A percentile compares a stretch with the other conserved stretches of the same genome.
Evolutionary conservation across 1,140 invertebrate species (phyloP).

Genomic region (Drosophila lacteicornis): DNA sequence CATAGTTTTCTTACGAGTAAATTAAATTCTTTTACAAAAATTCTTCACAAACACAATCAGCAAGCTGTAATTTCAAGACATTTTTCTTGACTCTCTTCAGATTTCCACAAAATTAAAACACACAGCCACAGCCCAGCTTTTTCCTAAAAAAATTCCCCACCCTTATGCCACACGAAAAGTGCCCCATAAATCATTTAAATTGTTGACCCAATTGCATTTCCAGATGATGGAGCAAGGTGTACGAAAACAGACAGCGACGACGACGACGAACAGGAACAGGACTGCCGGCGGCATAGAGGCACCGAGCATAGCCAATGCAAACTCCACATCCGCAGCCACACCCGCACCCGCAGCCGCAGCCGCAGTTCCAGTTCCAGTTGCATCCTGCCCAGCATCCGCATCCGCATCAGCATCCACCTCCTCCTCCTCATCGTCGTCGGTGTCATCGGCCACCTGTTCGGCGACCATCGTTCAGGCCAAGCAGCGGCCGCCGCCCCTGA

Average conservation of each 20-base stretch:
- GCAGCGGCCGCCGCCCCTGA: conserved; percentile 74
- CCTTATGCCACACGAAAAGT: not conserved
- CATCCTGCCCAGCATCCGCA: conserved; percentile 17
- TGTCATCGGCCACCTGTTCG: conserved; percentile 68
- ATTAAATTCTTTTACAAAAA: too few species aligned
- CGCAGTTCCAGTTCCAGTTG: conserved; percentile 12
- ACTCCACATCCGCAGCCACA: conserved; percentile 17
- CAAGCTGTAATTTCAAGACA: not conserved
- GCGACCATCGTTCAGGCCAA: conserved; percentile 65
- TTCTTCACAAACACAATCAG: too few species aligned
- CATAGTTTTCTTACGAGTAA: not conserved
- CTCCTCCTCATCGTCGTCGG: conserved; percentile 57
- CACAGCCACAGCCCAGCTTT: not conserved
- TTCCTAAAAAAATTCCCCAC: not conserved
- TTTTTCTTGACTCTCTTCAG: not conserved
- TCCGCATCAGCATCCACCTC: conserved; percentile 47
- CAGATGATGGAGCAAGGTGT: conserved; percentile 75
- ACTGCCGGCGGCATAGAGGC: conserved; percentile 50
- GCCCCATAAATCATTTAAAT: not conserved
- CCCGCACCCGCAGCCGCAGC: conserved; percentile 13
- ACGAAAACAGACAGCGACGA: conserved; percentile 63
- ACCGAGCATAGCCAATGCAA: conserved; percentile 46
- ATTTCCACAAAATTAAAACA: not conserved
- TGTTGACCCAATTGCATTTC: conserved; percentile 14
- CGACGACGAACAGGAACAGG: conserved; percentile 36